phyloP scores from a whole-genome alignment of 2,797 vertebrate species.

The Sebastes variabilis region DNA sequence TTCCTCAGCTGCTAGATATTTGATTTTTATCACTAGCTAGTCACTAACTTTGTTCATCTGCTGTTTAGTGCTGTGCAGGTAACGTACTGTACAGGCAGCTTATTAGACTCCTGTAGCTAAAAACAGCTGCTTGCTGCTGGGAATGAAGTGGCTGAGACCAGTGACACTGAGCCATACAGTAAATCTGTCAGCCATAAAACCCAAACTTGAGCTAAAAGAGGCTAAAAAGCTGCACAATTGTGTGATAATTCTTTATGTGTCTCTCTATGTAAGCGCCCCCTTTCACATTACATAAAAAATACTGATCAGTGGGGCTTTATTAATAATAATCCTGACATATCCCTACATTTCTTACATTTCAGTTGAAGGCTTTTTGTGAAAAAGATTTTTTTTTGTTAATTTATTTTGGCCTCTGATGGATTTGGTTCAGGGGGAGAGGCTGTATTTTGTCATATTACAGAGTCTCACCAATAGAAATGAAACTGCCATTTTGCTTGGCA shows the following conservation, averaged over 20 bases:
- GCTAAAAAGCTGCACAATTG: background rate
- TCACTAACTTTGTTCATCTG: background rate
- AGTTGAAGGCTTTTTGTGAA: slow-evolving; percentile 3
- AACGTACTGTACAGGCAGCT: background rate
- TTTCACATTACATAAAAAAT: background rate
- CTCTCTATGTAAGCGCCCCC: background rate
- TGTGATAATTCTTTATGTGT: background rate
- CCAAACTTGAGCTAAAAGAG: no score
- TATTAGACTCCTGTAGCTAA: background rate
- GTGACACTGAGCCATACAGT: no score
- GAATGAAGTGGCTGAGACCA: no score
- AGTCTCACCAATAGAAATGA: slow-evolving; percentile 64
- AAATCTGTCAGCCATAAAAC: no score
- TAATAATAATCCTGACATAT: background rate
- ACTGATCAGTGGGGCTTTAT: background rate
- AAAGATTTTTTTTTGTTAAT: slow-evolving; percentile 2
- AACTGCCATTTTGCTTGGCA: slow-evolving; percentile 67
- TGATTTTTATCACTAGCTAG: background rate
- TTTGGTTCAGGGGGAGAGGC: slow-evolving; percentile 15
- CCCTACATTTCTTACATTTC: slow-evolving; percentile 7
- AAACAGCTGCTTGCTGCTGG: background rate
- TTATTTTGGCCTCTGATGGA: slow-evolving; percentile 8
- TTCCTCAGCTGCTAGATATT: background rate
- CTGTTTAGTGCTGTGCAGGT: no score
- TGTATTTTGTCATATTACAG: slow-evolving; percentile 42